These are phyloP conservation scores for Falcaria lacertinaria DNA, from an alignment of 2,888 invertebrate species.

Conservation along the genomic window DNA sequence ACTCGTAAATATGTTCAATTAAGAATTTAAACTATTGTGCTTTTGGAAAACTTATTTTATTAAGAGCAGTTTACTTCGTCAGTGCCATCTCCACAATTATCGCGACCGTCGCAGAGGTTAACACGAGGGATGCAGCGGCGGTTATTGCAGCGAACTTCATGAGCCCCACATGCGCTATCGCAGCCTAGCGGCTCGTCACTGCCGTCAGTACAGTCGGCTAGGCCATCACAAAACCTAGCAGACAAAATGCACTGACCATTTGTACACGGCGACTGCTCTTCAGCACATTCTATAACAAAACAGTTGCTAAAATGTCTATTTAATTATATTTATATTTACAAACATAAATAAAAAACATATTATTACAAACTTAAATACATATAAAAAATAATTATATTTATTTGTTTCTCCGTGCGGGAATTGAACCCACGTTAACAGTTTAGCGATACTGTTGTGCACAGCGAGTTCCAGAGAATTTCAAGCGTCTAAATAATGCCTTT, in stretches of 20 bases:
- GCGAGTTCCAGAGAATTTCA: too few species aligned
- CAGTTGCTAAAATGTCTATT: too few species aligned
- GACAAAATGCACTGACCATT: slow-evolving; percentile 83
- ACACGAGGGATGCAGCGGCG: slow-evolving; percentile 82
- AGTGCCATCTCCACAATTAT: slow-evolving; percentile 83
- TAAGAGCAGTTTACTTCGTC: slow-evolving; percentile 81
- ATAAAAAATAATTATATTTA: too few species aligned
- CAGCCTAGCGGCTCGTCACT: slow-evolving; percentile 84
- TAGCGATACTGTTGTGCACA: too few species aligned
- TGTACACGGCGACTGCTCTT: slow-evolving; percentile 77
- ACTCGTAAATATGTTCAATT: too few species aligned
- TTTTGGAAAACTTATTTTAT: slow-evolving; percentile 7
- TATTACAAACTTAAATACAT: too few species aligned
- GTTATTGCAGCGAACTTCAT: slow-evolving; percentile 65
- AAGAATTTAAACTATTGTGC: too few species aligned
- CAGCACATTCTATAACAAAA: slow-evolving; percentile 61
- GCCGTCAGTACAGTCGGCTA: slow-evolving; percentile 82
- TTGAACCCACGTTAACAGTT: too few species aligned
- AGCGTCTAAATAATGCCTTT: too few species aligned
- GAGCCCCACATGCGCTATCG: slow-evolving; percentile 74
- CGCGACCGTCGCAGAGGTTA: slow-evolving; percentile 82
- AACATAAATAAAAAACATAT: too few species aligned
- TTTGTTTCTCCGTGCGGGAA: too few species aligned
- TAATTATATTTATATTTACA: too few species aligned
- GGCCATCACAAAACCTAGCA: slow-evolving; percentile 84